Evolutionary conservation across 2,888 invertebrate genomes (phyloP).

Genomic region (Perdita meconis): DNA sequence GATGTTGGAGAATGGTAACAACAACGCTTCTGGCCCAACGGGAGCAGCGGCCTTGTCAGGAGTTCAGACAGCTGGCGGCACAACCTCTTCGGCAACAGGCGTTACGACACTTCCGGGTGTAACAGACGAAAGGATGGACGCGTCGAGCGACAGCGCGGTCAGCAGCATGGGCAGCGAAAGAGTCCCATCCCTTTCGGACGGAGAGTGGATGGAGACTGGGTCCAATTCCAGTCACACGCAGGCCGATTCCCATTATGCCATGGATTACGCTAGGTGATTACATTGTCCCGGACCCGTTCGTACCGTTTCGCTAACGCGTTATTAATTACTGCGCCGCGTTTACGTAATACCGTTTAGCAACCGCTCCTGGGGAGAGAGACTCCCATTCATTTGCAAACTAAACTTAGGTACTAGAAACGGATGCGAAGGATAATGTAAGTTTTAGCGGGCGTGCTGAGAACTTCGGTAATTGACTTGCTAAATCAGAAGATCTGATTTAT

Average conservation of each 20-base stretch:
- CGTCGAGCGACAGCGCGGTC: slow-evolving; percentile 95
- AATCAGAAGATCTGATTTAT: no score
- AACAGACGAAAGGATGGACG: slow-evolving; percentile 90
- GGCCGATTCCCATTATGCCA: slow-evolving; percentile 87
- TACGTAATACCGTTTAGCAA: neutral
- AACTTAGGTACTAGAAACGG: no score
- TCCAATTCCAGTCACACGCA: slow-evolving; percentile 91
- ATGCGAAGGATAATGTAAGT: no score
- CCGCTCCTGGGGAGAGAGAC: neutral
- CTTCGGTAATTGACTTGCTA: no score
- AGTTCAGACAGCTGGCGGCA: slow-evolving; percentile 82
- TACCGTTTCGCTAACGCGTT: neutral
- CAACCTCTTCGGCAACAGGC: slow-evolving; percentile 81
- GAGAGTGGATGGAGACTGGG: slow-evolving; percentile 95
- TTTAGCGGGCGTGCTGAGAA: no score
- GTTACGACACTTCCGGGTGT: slow-evolving; percentile 80
- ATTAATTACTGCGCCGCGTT: neutral
- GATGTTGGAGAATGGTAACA: slow-evolving; percentile 88
- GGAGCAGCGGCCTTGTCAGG: slow-evolving; percentile 77
- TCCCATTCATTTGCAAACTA: neutral
- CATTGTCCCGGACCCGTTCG: neutral
- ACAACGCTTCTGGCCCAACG: slow-evolving; percentile 80
- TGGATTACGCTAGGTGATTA: slow-evolving; percentile 87
- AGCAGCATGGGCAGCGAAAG: slow-evolving; percentile 97
- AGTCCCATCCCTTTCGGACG: slow-evolving; percentile 94